These are phyloP conservation scores for Monodelphis domestica DNA, from an alignment of 2,797 vertebrate genomes.

Conservation along the genomic window DNA sequence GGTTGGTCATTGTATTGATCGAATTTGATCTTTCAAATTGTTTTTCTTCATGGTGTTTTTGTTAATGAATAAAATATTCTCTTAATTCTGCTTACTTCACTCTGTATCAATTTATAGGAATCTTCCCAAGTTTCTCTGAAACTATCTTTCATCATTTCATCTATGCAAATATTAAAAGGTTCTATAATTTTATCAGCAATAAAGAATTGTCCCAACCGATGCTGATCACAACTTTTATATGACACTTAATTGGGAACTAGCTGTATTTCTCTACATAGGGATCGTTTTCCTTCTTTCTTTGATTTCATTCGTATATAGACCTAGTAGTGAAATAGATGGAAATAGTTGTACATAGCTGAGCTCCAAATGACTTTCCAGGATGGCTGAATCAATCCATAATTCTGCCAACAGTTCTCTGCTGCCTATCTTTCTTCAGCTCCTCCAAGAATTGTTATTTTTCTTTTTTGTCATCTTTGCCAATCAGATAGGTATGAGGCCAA, in stretches of 20 bases:
- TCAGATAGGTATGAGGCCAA: background rate
- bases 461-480: background rate
- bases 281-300: background rate
- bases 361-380: background rate
- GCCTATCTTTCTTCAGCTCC: background rate
- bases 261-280: background rate
- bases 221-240: too few species aligned
- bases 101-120: too few species aligned
- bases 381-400: background rate
- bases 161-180: background rate
- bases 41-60: background rate
- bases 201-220: too few species aligned
- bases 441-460: background rate
- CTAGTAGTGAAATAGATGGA: too few species aligned
- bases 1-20: background rate
- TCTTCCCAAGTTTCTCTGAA: background rate
- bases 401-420: background rate
- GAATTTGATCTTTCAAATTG: background rate
- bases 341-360: background rate
- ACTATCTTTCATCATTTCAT: background rate
- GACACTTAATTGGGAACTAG: background rate
- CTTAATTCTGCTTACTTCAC: too few species aligned
- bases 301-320: background rate
- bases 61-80: background rate
- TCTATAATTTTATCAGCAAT: too few species aligned